A percentile compares a stretch with the other conserved stretches of the same genome.
Conservation (phyloP, 2,113 vertebrate genomes). For the Rhabdornis inornatus region DNA sequence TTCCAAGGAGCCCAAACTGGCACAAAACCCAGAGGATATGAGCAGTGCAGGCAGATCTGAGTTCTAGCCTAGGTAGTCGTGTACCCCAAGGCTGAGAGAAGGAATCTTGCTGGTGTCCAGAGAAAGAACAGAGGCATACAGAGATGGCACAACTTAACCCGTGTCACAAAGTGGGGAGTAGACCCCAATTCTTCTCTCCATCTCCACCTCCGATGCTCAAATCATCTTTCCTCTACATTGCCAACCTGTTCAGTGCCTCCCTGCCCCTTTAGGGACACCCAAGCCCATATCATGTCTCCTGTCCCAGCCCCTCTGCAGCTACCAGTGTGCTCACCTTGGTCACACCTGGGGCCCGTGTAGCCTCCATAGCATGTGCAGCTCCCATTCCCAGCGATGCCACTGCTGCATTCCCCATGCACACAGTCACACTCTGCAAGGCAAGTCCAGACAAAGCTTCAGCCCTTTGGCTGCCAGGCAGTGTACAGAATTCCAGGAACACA, state of each 20-base stretch:
- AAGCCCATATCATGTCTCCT: neutral
- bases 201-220: neutral
- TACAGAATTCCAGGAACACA: neutral
- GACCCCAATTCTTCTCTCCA: neutral
- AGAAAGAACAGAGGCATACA: neutral
- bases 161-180: neutral
- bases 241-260: neutral
- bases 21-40: neutral
- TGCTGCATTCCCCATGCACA: constrained; percentile 79
- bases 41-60: neutral
- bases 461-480: neutral
- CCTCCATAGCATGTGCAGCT: constrained; percentile 88
- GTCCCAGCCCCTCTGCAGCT: neutral
- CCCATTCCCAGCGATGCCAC: constrained; percentile 77
- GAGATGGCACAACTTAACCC: neutral
- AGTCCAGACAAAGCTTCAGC: neutral
- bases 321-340: constrained; percentile 73
- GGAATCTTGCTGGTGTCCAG: neutral
- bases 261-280: neutral
- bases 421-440: constrained; percentile 83
- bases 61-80: neutral
- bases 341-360: constrained; percentile 84
- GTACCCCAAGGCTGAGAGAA: neutral
- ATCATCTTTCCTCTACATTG: neutral
- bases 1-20: neutral